phyloP scores from a whole-genome alignment of 2,113 vertebrate species.

The Trogon melanurus region DNA sequence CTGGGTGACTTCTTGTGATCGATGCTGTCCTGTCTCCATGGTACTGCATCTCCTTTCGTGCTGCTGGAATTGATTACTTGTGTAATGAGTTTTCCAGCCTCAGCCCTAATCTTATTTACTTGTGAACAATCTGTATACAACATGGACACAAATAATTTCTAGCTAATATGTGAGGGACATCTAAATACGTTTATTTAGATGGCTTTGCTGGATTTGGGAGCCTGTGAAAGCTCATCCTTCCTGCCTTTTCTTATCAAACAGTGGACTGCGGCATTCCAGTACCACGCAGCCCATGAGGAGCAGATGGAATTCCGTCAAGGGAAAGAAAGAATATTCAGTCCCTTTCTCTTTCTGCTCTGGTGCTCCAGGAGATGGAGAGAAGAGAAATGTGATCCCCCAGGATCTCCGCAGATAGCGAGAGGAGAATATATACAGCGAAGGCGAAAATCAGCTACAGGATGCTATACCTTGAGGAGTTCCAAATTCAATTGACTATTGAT shows the following conservation, averaged over 20 bases:
- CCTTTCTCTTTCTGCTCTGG: conserved; percentile 14
- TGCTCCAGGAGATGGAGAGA: conserved; percentile 3
- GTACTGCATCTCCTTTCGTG: background rate
- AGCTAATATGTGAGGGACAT: background rate
- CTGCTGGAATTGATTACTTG: conserved; percentile 8
- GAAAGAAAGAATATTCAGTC: conserved; percentile 8
- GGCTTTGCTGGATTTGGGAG: background rate
- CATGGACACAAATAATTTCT: background rate
- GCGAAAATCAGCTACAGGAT: background rate
- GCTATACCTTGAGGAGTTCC: background rate
- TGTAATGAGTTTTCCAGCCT: background rate
- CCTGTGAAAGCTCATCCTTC: background rate
- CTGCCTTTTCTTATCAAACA: background rate
- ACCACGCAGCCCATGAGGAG: background rate
- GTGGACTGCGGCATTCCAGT: background rate
- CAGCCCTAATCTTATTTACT: background rate
- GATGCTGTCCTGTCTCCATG: background rate
- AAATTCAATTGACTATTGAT: background rate
- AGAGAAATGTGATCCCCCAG: conserved; percentile 30
- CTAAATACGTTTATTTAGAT: background rate
- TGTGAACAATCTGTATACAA: background rate
- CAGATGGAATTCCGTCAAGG: background rate
- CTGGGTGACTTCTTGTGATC: background rate
- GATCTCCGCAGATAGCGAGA: background rate
- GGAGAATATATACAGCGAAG: background rate